Percentiles rank a stretch among this genome's conserved stretches.
Conservation (phyloP, 2,888 invertebrate genomes). For the Lithophane semibrunnea region DNA sequence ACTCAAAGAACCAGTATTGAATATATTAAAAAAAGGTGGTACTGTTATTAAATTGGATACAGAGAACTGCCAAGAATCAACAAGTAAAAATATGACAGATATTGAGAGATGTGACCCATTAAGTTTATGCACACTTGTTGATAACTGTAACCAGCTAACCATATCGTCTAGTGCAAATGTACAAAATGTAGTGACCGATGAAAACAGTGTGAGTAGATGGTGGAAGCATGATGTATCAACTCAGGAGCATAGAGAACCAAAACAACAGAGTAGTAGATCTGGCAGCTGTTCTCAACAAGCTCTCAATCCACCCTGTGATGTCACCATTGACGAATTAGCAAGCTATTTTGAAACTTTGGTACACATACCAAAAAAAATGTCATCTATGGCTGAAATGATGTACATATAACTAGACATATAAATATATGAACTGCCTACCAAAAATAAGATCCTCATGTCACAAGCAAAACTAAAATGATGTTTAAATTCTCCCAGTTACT, state of each 20-base stretch:
- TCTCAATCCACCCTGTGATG: conserved; percentile 93
- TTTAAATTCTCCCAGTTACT: background rate
- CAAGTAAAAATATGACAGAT: conserved; percentile 64
- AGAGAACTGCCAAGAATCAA: conserved; percentile 65
- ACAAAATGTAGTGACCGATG: conserved; percentile 59
- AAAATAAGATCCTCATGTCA: conserved; percentile 12
- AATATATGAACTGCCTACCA: conserved; percentile 18
- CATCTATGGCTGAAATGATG: conserved; percentile 99
- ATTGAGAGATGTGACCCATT: conserved; percentile 75
- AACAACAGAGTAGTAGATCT: conserved; percentile 77
- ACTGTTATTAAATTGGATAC: conserved; percentile 62
- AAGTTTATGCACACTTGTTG: conserved; percentile 83
- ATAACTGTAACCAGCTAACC: conserved; percentile 85
- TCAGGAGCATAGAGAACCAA: conserved; percentile 71
- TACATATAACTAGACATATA: conserved; percentile 92
- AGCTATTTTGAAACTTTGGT: conserved; percentile 98
- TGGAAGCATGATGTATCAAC: conserved; percentile 77
- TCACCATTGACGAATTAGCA: conserved; percentile 98
- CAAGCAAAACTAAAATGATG: conserved; percentile 12
- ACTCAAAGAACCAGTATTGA: conserved; percentile 90
- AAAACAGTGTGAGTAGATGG: conserved; percentile 77
- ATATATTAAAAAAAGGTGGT: conserved; percentile 81
- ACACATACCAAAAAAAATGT: conserved; percentile 99
- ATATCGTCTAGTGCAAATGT: conserved; percentile 78
- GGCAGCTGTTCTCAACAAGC: conserved; percentile 95